These are phyloP conservation scores for Pomacea maculata DNA, from an alignment of 1,140 invertebrate species.

Conservation along the genomic window DNA sequence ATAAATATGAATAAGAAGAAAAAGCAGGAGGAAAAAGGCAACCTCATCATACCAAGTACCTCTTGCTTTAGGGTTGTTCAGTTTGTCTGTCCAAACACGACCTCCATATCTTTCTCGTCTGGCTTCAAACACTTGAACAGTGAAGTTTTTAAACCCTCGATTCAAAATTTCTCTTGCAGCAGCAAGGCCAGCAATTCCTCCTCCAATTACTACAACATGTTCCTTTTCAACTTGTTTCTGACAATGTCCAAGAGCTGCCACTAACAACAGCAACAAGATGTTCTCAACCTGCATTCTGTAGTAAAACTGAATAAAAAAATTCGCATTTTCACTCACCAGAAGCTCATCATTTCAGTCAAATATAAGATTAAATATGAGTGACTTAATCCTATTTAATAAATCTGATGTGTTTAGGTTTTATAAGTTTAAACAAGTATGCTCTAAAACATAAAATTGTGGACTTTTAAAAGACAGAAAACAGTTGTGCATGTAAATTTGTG, in stretches of 20 bases:
- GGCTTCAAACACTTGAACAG: constrained; percentile 47
- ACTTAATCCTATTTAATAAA: neutral
- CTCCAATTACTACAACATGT: constrained; percentile 49
- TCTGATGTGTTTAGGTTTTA: neutral
- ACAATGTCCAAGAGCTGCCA: constrained; percentile 2
- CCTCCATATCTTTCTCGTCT: constrained; percentile 45
- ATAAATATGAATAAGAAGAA: too few relatives aligned
- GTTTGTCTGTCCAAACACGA: constrained; percentile 44
- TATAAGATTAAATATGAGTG: neutral
- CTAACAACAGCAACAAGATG: neutral
- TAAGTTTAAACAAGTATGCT: too few relatives aligned
- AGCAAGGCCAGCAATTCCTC: constrained; percentile 45
- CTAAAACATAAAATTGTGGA: neutral
- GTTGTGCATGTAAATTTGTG: neutral
- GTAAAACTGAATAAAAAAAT: neutral
- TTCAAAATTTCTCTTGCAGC: constrained; percentile 40
- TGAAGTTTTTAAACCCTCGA: constrained; percentile 17
- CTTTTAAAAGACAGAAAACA: neutral
- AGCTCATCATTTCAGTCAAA: neutral
- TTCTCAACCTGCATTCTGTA: neutral
- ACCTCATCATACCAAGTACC: constrained; percentile 12
- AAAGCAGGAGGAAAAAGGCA: too few relatives aligned
- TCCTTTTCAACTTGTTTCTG: constrained; percentile 32
- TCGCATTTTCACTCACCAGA: neutral
- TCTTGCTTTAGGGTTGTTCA: constrained; percentile 29